These are phyloP conservation scores for Pollicipes pollicipes DNA, from an alignment of 1,140 invertebrate species.

Conservation along the genomic window DNA sequence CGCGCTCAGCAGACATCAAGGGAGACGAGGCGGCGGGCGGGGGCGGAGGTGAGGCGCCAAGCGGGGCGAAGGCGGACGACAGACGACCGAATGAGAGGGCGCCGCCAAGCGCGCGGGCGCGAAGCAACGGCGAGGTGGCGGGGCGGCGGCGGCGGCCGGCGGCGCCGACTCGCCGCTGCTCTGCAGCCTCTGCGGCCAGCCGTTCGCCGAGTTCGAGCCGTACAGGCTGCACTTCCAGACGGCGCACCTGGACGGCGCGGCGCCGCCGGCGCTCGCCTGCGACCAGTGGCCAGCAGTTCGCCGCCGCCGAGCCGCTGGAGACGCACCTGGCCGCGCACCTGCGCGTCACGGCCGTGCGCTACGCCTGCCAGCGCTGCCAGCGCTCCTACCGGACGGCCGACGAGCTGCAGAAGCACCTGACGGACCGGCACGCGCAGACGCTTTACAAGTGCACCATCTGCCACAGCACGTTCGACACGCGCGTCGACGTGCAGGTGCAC, in stretches of 20 bases:
- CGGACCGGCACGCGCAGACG: conserved; percentile 70
- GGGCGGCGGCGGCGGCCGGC: conserved; percentile 14
- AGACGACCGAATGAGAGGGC: conserved; percentile 45
- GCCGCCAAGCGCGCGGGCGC: conserved; percentile 20
- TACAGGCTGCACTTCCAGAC: conserved; percentile 68
- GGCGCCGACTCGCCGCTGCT: conserved; percentile 38
- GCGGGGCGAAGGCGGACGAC: conserved; percentile 23
- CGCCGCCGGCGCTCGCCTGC: conserved; percentile 32
- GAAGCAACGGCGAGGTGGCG: conserved; percentile 16
- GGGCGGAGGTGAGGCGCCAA: conserved; percentile 13
- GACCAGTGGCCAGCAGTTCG: conserved; percentile 55
- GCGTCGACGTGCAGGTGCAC: conserved; percentile 71
- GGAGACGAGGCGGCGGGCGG: conserved; percentile 17
- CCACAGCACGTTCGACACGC: conserved; percentile 75
- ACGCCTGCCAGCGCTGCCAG: conserved; percentile 62
- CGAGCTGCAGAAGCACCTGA: conserved; percentile 54
- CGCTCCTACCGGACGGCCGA: conserved; percentile 65
- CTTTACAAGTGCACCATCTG: conserved; percentile 72
- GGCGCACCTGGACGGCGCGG: conserved; percentile 43
- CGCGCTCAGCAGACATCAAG: conserved; percentile 16
- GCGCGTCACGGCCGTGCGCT: conserved; percentile 53
- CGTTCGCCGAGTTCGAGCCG: conserved; percentile 66
- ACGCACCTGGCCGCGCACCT: conserved; percentile 58
- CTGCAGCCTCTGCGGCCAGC: conserved; percentile 72
- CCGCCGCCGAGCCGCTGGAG: conserved; percentile 48